Conservation (phyloP, 2,888 invertebrate species). For the Galeopsomyia nigrocyanea region DNA sequence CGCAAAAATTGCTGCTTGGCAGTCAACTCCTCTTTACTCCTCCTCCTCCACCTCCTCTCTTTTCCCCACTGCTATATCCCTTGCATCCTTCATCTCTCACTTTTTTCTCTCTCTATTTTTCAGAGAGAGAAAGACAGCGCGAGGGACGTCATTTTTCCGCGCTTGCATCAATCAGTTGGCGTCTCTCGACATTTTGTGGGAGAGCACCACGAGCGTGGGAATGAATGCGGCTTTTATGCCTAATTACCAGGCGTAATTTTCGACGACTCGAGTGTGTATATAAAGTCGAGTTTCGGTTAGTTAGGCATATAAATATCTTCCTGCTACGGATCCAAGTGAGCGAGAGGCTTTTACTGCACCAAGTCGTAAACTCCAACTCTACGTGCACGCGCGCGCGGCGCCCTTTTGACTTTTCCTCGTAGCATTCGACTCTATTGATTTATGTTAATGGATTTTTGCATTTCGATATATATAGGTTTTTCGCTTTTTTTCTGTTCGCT, state of each 20-base stretch:
- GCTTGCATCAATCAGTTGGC: constrained; percentile 39
- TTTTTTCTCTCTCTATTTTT: not conserved
- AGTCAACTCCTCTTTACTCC: not conserved
- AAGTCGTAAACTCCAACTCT: no score
- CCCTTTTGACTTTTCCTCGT: no score
- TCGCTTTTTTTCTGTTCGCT: no score
- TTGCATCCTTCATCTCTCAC: not conserved
- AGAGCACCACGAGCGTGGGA: constrained; percentile 29
- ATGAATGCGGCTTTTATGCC: constrained; percentile 5
- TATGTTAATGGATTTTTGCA: no score
- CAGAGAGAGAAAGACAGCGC: constrained; percentile 5
- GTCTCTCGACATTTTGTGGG: constrained; percentile 28
- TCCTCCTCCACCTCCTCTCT: no score
- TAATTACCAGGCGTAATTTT: constrained; percentile 41
- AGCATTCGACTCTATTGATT: no score
- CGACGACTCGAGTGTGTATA: constrained; percentile 2
- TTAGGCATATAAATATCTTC: no score
- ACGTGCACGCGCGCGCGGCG: no score
- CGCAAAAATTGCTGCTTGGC: constrained; percentile 12
- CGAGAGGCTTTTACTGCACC: no score
- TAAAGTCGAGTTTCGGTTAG: no score
- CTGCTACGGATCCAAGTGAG: no score
- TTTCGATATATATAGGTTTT: no score
- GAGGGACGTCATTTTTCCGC: constrained; percentile 40
- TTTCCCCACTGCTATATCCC: not conserved